Conservation (phyloP, 2,113 vertebrate genomes). For the Hyperoodon ampullatus region DNA sequence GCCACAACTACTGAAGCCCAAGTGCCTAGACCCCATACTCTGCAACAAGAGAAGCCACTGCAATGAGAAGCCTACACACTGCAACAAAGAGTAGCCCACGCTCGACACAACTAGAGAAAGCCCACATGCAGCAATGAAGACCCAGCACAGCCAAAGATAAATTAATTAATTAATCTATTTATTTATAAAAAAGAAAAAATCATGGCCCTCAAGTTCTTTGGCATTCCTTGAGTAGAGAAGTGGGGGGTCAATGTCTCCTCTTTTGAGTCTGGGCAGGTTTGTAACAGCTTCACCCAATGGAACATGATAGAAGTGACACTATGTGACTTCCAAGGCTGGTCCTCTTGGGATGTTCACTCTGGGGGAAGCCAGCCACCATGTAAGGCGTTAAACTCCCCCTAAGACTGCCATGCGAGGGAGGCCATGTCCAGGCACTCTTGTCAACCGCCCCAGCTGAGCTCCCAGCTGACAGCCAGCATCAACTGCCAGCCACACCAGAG, state of each 20-base stretch:
- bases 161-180: too few species aligned
- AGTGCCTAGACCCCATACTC: too few species aligned
- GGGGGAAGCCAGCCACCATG: not conserved
- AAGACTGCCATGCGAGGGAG: not conserved
- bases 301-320: not conserved
- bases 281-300: not conserved
- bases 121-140: too few species aligned
- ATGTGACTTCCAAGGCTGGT: not conserved
- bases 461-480: not conserved
- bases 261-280: not conserved
- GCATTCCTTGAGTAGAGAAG: not conserved
- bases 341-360: not conserved
- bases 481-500: not conserved
- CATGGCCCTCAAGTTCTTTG: not conserved
- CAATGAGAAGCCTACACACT: too few species aligned
- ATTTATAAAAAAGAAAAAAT: not conserved
- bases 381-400: fast-evolving
- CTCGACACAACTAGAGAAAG: too few species aligned
- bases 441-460: not conserved
- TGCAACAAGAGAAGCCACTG: too few species aligned
- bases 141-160: too few species aligned
- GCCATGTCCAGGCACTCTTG: too few species aligned
- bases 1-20: too few species aligned
- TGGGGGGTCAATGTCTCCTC: not conserved
- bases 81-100: too few species aligned